Evolutionary conservation across 1,140 invertebrate species (phyloP).

Genomic region (Eriocheir sinensis): DNA sequence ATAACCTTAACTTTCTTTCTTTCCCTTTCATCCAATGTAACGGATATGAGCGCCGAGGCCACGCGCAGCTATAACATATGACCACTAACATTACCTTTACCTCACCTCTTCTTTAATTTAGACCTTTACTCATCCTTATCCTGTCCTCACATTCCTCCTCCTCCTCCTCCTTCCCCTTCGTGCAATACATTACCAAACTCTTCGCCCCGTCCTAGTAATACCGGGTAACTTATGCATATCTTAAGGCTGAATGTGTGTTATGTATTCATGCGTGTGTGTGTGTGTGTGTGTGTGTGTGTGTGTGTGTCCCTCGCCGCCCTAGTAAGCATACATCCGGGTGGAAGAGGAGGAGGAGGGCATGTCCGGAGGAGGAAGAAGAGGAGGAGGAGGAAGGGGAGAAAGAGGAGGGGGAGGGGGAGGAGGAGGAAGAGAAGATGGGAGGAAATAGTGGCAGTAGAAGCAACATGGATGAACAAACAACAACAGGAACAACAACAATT

Average conservation of each 20-base stretch:
- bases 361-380: not conserved
- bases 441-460: too few relatives aligned
- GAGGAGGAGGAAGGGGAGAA: not conserved
- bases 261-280: not conserved
- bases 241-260: not conserved
- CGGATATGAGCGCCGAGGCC: too few relatives aligned
- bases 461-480: too few relatives aligned
- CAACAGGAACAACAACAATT: too few relatives aligned
- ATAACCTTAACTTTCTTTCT: too few relatives aligned
- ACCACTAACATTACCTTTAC: not conserved
- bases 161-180: not conserved
- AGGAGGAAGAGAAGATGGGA: too few relatives aligned
- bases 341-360: not conserved
- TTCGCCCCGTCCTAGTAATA: not conserved
- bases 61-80: not conserved
- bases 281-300: constrained; percentile 12
- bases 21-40: too few relatives aligned
- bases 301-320: not conserved
- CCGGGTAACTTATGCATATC: not conserved
- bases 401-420: not conserved
- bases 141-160: not conserved
- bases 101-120: not conserved
- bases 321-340: not conserved
- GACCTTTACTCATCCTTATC: not conserved
- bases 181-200: not conserved